Evolutionary conservation across 92 coral and sea anemone species (phyloP).

Genomic region (Parazoanthus atlanticus): DNA sequence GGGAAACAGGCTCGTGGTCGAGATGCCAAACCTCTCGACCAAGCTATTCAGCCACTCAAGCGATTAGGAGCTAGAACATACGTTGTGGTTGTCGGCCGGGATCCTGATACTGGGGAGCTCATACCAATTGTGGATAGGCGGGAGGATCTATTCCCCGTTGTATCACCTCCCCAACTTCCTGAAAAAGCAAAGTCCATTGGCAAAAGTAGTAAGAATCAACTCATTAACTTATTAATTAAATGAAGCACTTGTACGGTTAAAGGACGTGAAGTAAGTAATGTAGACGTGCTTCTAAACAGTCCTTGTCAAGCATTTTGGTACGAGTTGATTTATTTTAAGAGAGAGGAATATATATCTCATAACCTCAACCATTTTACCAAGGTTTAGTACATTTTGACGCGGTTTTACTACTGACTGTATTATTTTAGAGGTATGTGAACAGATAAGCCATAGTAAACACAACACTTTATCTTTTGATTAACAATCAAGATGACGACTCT

Average conservation of each 20-base stretch:
- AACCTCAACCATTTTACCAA: too few relatives aligned
- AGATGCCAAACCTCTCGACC: conserved; percentile 56
- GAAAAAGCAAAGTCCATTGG: conserved; percentile 13
- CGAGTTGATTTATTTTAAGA: too few relatives aligned
- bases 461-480: too few relatives aligned
- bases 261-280: too few relatives aligned
- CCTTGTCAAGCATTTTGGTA: too few relatives aligned
- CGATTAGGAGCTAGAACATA: conserved; percentile 54
- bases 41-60: conserved; percentile 51
- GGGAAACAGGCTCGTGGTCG: conserved; percentile 53
- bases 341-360: too few relatives aligned
- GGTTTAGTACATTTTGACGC: too few relatives aligned
- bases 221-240: background rate
- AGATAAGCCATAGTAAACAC: too few relatives aligned
- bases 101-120: conserved; percentile 44
- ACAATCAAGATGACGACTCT: too few relatives aligned
- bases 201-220: conserved; percentile 23
- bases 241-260: background rate
- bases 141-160: conserved; percentile 52
- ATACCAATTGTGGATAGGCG: conserved; percentile 52
- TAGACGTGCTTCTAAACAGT: too few relatives aligned
- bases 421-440: too few relatives aligned
- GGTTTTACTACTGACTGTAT: too few relatives aligned
- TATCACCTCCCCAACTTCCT: conserved; percentile 34
- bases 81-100: conserved; percentile 63